Conservation (phyloP, 2,113 vertebrate genomes). For the Trinectes maculatus region DNA sequence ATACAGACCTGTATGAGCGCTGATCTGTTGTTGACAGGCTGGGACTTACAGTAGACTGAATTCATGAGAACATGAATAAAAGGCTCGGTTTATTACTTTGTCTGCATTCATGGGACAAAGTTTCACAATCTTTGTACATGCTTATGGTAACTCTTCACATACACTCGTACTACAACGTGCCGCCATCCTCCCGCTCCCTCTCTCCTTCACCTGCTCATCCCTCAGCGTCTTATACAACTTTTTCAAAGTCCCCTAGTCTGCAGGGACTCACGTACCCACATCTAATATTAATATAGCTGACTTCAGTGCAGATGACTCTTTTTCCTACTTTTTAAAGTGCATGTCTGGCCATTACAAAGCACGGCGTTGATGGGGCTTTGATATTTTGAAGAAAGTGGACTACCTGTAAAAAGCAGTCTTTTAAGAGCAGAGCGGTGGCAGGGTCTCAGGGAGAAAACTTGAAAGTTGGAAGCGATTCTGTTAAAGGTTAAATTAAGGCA, state of each 20-base stretch:
- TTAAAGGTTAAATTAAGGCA: conserved; percentile 14
- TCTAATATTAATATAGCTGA: conserved; percentile 69
- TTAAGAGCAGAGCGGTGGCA: conserved; percentile 25
- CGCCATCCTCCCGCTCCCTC: neutral
- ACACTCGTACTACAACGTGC: neutral
- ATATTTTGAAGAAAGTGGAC: conserved; percentile 10
- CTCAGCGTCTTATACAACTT: conserved; percentile 19
- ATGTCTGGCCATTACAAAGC: conserved; percentile 46
- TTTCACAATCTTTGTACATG: neutral
- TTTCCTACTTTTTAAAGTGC: conserved; percentile 28
- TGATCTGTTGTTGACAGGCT: no score
- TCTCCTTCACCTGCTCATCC: conserved; percentile 8
- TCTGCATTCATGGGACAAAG: neutral
- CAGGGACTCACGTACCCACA: conserved; percentile 32
- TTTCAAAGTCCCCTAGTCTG: conserved; percentile 50
- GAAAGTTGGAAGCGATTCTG: conserved; percentile 9
- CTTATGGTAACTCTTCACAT: neutral
- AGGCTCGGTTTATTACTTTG: neutral
- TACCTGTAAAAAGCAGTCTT: conserved; percentile 4
- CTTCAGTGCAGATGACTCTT: conserved; percentile 52
- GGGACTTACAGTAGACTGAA: no score
- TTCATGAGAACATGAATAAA: conserved; percentile 24
- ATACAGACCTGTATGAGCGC: no score
- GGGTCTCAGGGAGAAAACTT: conserved; percentile 12
- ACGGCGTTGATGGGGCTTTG: conserved; percentile 32